phyloP scores from a whole-genome alignment of 1,140 invertebrate species.

The Antheraea pernyi region DNA sequence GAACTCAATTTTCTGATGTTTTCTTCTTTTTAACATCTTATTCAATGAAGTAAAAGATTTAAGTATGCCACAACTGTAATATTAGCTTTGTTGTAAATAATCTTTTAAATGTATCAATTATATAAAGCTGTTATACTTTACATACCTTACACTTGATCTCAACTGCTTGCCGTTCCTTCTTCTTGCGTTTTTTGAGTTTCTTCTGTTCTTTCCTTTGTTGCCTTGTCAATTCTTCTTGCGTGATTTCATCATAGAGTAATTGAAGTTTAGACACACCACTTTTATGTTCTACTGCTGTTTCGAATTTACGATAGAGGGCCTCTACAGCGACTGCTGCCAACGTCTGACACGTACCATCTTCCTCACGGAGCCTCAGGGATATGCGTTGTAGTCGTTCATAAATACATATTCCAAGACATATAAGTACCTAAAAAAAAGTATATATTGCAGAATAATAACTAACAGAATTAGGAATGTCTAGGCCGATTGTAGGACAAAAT shows the following conservation, averaged over 20 bases:
- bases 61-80: too few species aligned
- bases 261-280: slow-evolving; percentile 93
- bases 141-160: slow-evolving; percentile 69
- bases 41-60: too few species aligned
- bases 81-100: too few species aligned
- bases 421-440: slow-evolving; percentile 81
- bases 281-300: slow-evolving; percentile 93
- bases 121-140: background rate
- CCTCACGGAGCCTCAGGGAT: slow-evolving; percentile 90
- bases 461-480: too few species aligned
- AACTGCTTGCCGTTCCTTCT: slow-evolving; percentile 81
- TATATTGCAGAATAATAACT: too few species aligned
- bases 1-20: too few species aligned
- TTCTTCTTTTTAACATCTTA: too few species aligned
- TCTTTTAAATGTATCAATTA: too few species aligned
- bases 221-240: slow-evolving; percentile 90
- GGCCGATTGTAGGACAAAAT: too few species aligned
- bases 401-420: slow-evolving; percentile 94
- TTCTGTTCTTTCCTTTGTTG: slow-evolving; percentile 92
- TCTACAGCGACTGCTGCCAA: slow-evolving; percentile 93
- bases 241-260: slow-evolving; percentile 89
- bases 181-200: slow-evolving; percentile 92
- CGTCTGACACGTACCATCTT: slow-evolving; percentile 94
- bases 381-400: slow-evolving; percentile 93
- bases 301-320: slow-evolving; percentile 92